Percentiles rank a stretch among this genome's conserved stretches.
phyloP scores from a whole-genome alignment of 2,113 vertebrate species.

The Bubalus kerabau region DNA sequence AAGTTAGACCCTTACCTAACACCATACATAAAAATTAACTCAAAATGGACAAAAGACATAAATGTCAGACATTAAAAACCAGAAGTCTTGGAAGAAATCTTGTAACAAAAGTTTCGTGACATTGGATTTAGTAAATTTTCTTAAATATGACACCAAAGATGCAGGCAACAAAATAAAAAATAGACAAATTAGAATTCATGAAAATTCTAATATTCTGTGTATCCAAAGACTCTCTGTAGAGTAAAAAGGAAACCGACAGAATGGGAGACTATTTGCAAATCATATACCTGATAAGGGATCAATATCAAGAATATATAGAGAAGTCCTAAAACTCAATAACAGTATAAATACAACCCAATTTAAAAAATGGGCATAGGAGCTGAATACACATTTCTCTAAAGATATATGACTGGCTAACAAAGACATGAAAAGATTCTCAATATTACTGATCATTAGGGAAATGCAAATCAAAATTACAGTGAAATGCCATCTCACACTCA shows the following conservation, averaged over 20 bases:
- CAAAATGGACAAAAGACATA: background rate
- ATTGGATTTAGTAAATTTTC: background rate
- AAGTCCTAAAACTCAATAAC: background rate
- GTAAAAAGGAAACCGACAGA: background rate
- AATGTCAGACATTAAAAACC: background rate
- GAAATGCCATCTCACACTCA: background rate
- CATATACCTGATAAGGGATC: background rate
- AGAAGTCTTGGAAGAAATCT: background rate
- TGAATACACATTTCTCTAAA: background rate
- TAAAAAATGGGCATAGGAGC: background rate
- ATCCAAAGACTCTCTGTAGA: background rate
- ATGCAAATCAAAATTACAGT: background rate
- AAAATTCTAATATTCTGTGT: background rate
- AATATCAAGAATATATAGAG: background rate
- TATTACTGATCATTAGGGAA: background rate
- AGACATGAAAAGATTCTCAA: background rate
- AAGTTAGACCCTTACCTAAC: background rate
- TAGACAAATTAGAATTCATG: background rate
- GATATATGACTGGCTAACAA: background rate
- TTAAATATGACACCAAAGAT: background rate
- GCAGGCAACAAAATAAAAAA: background rate
- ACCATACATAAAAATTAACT: background rate
- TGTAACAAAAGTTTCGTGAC: background rate
- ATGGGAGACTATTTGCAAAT: background rate
- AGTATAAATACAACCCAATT: background rate